Evolutionary conservation across 2,888 invertebrate species (phyloP).

Genomic region (Spisula subtruncata): DNA sequence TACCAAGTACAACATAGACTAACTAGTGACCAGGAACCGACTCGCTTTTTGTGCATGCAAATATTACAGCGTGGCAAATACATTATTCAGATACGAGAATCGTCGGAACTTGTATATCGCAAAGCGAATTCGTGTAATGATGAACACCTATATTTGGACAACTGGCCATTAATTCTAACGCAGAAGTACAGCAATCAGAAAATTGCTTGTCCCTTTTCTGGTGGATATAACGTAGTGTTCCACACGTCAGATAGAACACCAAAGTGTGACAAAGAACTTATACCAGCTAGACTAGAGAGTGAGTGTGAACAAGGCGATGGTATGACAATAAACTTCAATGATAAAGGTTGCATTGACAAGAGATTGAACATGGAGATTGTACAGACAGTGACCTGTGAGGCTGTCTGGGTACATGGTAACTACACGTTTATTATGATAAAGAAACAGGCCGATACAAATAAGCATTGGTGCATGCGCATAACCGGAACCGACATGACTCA

Average conservation of each 20-base stretch:
- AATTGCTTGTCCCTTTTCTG: conserved; percentile 74
- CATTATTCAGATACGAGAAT: conserved; percentile 82
- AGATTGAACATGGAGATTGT: conserved; percentile 65
- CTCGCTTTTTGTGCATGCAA: conserved; percentile 80
- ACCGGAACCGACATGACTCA: conserved; percentile 71
- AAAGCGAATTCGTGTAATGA: conserved; percentile 77
- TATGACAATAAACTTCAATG: conserved; percentile 80
- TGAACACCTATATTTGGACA: conserved; percentile 77
- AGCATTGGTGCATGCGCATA: conserved; percentile 78
- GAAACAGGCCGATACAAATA: conserved; percentile 60
- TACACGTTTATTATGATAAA: conserved; percentile 78
- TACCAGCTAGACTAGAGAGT: conserved; percentile 81
- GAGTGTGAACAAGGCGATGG: conserved; percentile 83
- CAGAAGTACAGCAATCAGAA: conserved; percentile 72
- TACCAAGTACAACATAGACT: conserved; percentile 74
- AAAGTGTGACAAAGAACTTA: conserved; percentile 67
- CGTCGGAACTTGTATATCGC: conserved; percentile 57
- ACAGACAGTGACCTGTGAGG: conserved; percentile 77
- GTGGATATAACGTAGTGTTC: conserved; percentile 73
- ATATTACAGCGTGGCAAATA: conserved; percentile 79
- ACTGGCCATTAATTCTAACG: conserved; percentile 79
- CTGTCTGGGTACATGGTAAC: conserved; percentile 77
- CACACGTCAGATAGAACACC: conserved; percentile 57
- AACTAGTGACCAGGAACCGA: conserved; percentile 51
- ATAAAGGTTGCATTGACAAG: conserved; percentile 73